Percentiles rank a stretch among this genome's conserved stretches.
Evolutionary conservation across 2,888 invertebrate species (phyloP).

Genomic region (Leptopterna dolabrata): DNA sequence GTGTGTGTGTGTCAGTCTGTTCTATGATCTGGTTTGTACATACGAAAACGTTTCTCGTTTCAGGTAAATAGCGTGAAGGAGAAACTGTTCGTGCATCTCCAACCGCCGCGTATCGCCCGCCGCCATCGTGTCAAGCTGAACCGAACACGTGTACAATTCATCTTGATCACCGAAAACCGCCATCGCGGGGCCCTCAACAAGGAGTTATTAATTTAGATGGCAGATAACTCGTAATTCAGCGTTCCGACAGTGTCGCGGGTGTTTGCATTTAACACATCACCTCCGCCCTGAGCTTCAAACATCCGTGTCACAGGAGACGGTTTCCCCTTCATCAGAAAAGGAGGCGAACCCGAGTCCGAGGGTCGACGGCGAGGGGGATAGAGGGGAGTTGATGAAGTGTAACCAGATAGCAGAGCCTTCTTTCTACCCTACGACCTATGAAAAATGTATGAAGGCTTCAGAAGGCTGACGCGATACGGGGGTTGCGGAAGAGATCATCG

Average conservation of each 20-base stretch:
- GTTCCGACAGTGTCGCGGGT: neutral
- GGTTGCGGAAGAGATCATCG: constrained; percentile 39
- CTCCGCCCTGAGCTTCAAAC: constrained; percentile 4
- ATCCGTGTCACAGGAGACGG: neutral
- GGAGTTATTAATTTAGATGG: constrained; percentile 42
- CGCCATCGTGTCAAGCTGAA: neutral
- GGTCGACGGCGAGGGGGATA: no score
- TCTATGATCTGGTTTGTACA: no score
- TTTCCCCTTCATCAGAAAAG: constrained; percentile 5
- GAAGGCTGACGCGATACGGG: constrained; percentile 23
- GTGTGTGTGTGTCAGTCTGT: no score
- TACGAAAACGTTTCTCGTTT: no score
- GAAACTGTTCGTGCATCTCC: neutral
- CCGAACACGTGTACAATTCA: constrained; percentile 45
- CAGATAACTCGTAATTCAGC: constrained; percentile 29
- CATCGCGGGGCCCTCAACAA: neutral
- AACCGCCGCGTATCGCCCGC: neutral
- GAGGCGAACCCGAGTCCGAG: neutral
- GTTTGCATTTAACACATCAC: constrained; percentile 44
- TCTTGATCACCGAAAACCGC: constrained; percentile 22
- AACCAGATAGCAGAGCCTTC: constrained; percentile 40
- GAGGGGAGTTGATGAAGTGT: constrained; percentile 43
- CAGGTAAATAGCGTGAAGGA: neutral
- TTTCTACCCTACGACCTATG: constrained; percentile 17
- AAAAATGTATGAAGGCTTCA: constrained; percentile 31